Evolutionary conservation across 1,140 invertebrate genomes (phyloP).

Genomic region (Pseudomyrmex dendroicus): DNA sequence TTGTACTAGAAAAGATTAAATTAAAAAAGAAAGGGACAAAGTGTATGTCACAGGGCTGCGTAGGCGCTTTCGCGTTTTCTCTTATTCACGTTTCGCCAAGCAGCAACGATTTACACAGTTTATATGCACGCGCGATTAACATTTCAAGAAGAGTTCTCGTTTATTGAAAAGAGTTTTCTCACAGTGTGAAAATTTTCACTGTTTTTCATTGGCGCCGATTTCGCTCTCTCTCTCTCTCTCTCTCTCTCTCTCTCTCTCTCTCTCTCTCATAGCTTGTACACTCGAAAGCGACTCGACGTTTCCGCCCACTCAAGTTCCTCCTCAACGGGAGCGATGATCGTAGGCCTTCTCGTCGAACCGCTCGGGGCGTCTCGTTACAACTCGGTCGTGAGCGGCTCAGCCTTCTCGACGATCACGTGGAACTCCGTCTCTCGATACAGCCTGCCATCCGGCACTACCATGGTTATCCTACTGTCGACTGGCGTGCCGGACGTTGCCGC

Average conservation of each 20-base stretch:
- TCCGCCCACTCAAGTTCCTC: constrained; percentile 62
- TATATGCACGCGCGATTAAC: neutral
- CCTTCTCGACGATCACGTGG: constrained; percentile 92
- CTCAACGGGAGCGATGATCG: constrained; percentile 52
- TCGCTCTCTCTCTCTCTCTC: neutral
- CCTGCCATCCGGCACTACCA: constrained; percentile 92
- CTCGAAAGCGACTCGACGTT: constrained; percentile 75
- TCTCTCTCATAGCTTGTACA: constrained; percentile 79
- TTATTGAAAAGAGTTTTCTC: neutral
- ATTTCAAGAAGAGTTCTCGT: neutral
- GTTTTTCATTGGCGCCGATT: neutral
- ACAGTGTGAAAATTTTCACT: constrained; percentile 13
- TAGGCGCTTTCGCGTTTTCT: constrained; percentile 6
- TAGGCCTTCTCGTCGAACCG: constrained; percentile 66
- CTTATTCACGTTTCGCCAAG: constrained; percentile 7
- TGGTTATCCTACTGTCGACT: constrained; percentile 84
- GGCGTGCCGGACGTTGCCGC: constrained; percentile 62
- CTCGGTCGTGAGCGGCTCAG: constrained; percentile 91
- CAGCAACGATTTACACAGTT: neutral
- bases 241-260: too few relatives aligned
- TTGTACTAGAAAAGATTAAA: constrained; percentile 70
- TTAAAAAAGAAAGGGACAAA: constrained; percentile 55
- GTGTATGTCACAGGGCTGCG: neutral
- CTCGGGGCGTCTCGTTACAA: constrained; percentile 86
- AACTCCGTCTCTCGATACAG: constrained; percentile 94